These are phyloP conservation scores for Drosophila mimica DNA, from an alignment of 2,888 invertebrate genomes.

Conservation along the genomic window DNA sequence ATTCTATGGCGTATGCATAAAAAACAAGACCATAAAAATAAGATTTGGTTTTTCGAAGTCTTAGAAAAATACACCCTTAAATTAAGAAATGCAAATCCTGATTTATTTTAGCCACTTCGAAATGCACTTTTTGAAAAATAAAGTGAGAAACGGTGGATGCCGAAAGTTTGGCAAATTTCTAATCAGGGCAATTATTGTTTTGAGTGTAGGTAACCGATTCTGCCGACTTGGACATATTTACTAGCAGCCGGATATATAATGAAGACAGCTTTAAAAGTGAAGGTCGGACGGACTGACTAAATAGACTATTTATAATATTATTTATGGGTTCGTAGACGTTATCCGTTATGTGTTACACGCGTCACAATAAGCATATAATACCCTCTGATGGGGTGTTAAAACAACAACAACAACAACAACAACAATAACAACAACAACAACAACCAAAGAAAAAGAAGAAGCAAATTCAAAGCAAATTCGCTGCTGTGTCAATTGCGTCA, in stretches of 20 bases:
- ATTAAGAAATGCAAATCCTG: background rate
- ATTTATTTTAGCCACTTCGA: too few species aligned
- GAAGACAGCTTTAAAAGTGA: background rate
- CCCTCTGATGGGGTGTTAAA: background rate
- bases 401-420: background rate
- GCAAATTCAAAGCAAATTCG: constrained; percentile 51
- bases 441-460: background rate
- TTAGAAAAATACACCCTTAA: too few species aligned
- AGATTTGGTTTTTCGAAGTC: too few species aligned
- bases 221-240: background rate
- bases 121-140: too few species aligned
- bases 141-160: background rate
- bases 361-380: background rate
- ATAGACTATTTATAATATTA: background rate
- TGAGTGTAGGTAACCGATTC: background rate
- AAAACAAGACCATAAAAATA: too few species aligned
- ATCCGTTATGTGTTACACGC: background rate
- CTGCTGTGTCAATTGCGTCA: constrained; percentile 75
- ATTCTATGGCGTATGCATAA: too few species aligned
- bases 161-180: background rate
- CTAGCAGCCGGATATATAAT: background rate
- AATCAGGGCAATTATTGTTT: background rate
- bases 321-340: background rate
- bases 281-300: background rate
- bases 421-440: background rate